Base-by-base conservation (phyloP, 2,113 vertebrate species). In the Petroica traversi region DNA sequence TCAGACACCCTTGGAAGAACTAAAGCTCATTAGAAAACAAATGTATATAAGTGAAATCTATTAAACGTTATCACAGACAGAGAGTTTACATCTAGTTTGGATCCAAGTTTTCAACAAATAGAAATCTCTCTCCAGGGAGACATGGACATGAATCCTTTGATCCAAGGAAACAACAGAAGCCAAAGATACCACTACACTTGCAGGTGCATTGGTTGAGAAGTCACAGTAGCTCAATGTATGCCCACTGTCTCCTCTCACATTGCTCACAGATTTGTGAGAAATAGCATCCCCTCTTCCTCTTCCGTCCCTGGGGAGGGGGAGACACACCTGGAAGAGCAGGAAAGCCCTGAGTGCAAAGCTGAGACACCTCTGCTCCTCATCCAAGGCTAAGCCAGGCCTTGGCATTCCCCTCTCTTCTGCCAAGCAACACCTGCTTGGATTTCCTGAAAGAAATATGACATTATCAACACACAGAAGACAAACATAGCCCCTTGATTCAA, bases 181-280 rank as follows among this genome's bases (percentile, higher is more conserved):
- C 23, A 41, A 41, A 76, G 20, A 34, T 16, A 61, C 2, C 19
- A 14, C 5, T 57, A 73, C 34, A 29, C 4, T 26, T 51, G 18
- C 51, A 81, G 26, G 16, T n/a, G 10, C 26, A 7, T 24, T 45
- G 33, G 19, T 49, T 54, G 54, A 45, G 41, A 83, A 38, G 49
- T 19, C 24, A 20, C 0, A 2, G 25, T 11, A 40, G 11, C 24
- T 85, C 45, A 23, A 0, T 6, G 16, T 6, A 41, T 36, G 33
- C 10, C 29, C 33, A 6, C 5, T 49, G 10, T 48, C 7, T 9
- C 2, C 19, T 61, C 19, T 12, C 1, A 2, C 3, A 3, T 0
- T 59, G 12, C 41, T 61, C 31, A 52, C 14, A 46, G 25, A 9
- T 14, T 34, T n/a, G 12, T 41, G 15, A 12, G 36, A 75, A 72